phyloP scores from a whole-genome alignment of 2,888 invertebrate species.

The Linnaemya vulpina region DNA sequence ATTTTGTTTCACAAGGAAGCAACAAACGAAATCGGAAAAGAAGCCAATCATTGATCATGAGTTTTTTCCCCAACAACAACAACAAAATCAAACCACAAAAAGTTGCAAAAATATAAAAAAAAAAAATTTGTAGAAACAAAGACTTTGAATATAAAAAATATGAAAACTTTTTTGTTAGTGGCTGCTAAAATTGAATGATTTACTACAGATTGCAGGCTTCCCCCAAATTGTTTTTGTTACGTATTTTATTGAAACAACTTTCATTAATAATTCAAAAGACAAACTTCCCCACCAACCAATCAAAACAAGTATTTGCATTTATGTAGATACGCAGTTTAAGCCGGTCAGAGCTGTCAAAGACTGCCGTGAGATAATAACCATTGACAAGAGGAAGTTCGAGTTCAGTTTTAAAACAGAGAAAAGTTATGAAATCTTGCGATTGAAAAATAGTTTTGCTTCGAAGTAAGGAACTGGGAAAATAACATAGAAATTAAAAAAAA shows the following conservation, averaged over 20 bases:
- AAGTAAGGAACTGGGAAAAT: too few species aligned
- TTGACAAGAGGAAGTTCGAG: not conserved
- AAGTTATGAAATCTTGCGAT: not conserved
- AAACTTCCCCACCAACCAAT: constrained; percentile 74
- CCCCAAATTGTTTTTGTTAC: constrained; percentile 20
- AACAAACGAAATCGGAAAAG: constrained; percentile 50
- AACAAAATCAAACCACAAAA: constrained; percentile 27
- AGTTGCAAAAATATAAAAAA: constrained; percentile 27
- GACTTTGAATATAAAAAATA: constrained; percentile 42
- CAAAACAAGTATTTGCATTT: not conserved
- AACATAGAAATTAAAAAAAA: too few species aligned
- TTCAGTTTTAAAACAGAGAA: not conserved
- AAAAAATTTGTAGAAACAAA: constrained; percentile 49
- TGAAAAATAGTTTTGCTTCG: not conserved
- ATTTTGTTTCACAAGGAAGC: constrained; percentile 27
- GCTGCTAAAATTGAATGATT: constrained; percentile 67
- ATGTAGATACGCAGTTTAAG: not conserved
- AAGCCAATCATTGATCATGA: constrained; percentile 67
- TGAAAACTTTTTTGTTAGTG: constrained; percentile 54
- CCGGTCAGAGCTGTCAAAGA: constrained; percentile 22
- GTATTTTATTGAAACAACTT: constrained; percentile 65
- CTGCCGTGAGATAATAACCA: not conserved
- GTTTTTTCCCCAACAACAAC: not conserved
- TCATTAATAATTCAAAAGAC: constrained; percentile 82
- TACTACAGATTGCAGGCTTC: constrained; percentile 58